These are phyloP conservation scores for Enteromius trimaculatus DNA, from an alignment of 2,797 vertebrate species.

Conservation along the genomic window DNA sequence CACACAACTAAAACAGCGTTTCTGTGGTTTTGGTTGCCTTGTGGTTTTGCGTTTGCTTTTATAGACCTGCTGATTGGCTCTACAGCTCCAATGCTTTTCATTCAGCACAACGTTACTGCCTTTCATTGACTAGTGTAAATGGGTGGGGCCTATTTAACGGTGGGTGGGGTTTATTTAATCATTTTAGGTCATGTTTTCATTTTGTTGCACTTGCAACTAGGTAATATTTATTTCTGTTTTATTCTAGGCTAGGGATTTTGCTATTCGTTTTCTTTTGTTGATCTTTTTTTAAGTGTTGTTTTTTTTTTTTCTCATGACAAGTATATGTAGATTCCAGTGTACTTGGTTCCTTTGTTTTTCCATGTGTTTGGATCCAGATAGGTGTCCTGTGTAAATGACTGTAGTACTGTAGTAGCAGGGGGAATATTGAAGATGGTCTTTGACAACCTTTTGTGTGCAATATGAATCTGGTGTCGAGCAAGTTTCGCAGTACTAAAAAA, in stretches of 20 bases:
- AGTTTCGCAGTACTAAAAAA: slow-evolving; percentile 41
- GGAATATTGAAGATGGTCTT: slow-evolving; percentile 46
- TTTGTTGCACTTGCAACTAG: slow-evolving; percentile 52
- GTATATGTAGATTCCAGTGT: slow-evolving; percentile 28
- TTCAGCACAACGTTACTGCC: slow-evolving; percentile 55
- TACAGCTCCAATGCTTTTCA: slow-evolving; percentile 41
- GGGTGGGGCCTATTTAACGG: slow-evolving; percentile 37
- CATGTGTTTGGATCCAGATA: slow-evolving; percentile 35
- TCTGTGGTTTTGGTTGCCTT: slow-evolving; percentile 37
- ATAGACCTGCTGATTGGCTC: slow-evolving; percentile 46
- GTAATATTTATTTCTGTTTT: slow-evolving; percentile 61
- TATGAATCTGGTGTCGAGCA: slow-evolving; percentile 52
- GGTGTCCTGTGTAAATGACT: slow-evolving; percentile 47
- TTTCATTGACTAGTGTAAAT: slow-evolving; percentile 37
- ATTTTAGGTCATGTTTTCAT: slow-evolving; percentile 48
- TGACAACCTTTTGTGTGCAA: slow-evolving; percentile 56
- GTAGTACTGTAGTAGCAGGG: slow-evolving; percentile 44
- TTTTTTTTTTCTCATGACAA: slow-evolving; percentile 5
- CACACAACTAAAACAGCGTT: slow-evolving; percentile 27
- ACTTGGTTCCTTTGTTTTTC: slow-evolving; percentile 19
- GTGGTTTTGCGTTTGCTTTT: slow-evolving; percentile 36
- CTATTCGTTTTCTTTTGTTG: slow-evolving; percentile 28
- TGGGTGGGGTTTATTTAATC: slow-evolving; percentile 54
- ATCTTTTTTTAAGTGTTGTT: slow-evolving; percentile 33
- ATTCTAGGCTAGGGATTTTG: slow-evolving; percentile 51